Base-by-base conservation (phyloP, 2,888 invertebrate genomes). In the Thereva nobilitata region DNA sequence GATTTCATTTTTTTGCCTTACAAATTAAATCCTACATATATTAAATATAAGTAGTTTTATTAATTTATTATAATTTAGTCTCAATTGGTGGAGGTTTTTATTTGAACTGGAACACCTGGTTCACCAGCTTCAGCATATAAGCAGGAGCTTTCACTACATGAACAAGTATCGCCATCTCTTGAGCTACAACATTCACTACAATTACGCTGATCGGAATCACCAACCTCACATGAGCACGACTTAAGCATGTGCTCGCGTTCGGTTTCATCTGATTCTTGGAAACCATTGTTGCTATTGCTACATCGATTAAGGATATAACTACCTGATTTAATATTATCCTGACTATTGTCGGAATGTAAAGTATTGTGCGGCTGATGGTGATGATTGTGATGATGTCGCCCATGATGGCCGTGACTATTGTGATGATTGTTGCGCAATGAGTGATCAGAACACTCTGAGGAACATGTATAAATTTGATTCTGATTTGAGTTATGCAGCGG, bases 61-160 rank as follows among this genome's bases (percentile, higher is more conserved):
- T 23, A 23, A 23, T 23, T 23, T 23, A 23, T 23, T 23, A 23
- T 23, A 23, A 5, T 41, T 37, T 40, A 65, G 38, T 49, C 64
- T 53, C 40, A 69, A 35, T 69, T 68, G 44, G 70, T 54, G 53
- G 70, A 64, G 45, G 64, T 65, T 54, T 67, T 68, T 55, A 70
- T 70, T 64, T 70, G 72, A 67, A 74, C 74, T 8, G 80, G 82
- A 52, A 50, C 61, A 50, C 41, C 50, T 12, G 61, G 61, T 34
- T 80, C 81, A 45, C 83, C 84, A 37, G 86, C 85, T 76, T 87
- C 86, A 1, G 86, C 86, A 73, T 87, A 87, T 65, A 86, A 78
- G 72, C 86, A 86, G 54, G 86, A 86, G 12, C 86, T 86, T 73
- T 86, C 86, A 75, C 86, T 86, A 77, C 86, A 87, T 40, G 86